A percentile compares a stretch with the other conserved stretches of the same genome.
Evolutionary conservation across 2,113 vertebrate species (phyloP).

Genomic region (Epinephelus cyanopodus): DNA sequence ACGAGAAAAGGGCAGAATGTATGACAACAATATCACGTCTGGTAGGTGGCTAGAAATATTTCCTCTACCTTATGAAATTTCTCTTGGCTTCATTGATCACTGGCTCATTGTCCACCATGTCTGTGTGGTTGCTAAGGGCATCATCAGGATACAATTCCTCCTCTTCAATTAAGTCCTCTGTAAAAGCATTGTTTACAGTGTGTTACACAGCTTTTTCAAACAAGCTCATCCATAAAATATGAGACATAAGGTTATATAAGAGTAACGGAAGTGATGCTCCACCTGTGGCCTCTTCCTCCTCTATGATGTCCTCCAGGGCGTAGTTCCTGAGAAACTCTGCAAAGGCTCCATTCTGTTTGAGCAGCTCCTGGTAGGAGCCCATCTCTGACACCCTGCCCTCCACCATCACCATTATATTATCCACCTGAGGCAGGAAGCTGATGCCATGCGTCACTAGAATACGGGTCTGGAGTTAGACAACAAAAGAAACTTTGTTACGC

Average conservation of each 20-base stretch:
- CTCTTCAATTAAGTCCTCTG: constrained; percentile 84
- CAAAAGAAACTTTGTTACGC: background rate
- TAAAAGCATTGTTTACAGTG: background rate
- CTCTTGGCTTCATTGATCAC: constrained; percentile 88
- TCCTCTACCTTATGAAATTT: constrained; percentile 90
- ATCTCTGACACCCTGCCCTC: constrained; percentile 92
- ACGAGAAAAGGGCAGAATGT: background rate
- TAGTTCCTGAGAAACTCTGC: constrained; percentile 96
- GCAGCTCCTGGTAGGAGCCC: constrained; percentile 92
- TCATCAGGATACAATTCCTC: constrained; percentile 89
- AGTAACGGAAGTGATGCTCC: constrained; percentile 10
- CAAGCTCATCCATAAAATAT: background rate
- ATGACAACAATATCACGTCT: background rate
- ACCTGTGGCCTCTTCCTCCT: constrained; percentile 88
- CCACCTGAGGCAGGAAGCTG: constrained; percentile 95
- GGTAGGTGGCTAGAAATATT: background rate
- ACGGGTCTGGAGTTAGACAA: constrained; percentile 86
- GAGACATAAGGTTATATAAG: rapidly evolving
- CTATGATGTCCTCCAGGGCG: constrained; percentile 84
- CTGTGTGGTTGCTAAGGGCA: constrained; percentile 91
- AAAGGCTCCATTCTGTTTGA: constrained; percentile 90
- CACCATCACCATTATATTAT: constrained; percentile 92
- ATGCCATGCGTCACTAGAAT: constrained; percentile 95
- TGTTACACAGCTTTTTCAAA: background rate
- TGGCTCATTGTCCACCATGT: constrained; percentile 90